phyloP scores from a whole-genome alignment of 2,888 invertebrate species.

The Marronus borbonicus region DNA sequence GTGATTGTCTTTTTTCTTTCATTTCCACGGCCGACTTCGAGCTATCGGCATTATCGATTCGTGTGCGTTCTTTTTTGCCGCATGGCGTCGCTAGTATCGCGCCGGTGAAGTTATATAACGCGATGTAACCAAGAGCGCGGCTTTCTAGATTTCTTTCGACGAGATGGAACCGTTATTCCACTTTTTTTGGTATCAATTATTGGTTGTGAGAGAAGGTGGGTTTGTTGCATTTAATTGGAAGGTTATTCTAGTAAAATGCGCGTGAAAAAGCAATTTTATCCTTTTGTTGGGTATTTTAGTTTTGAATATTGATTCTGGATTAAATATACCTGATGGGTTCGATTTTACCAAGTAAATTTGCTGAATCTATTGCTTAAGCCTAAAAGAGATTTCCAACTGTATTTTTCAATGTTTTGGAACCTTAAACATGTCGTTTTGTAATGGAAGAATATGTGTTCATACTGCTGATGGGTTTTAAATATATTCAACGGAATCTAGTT shows the following conservation, averaged over 20 bases:
- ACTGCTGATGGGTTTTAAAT: too few species aligned
- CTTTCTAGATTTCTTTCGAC: slow-evolving; percentile 14
- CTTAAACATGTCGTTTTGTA: too few species aligned
- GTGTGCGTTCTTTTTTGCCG: slow-evolving; percentile 2
- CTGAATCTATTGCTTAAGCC: too few species aligned
- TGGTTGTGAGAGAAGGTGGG: background rate
- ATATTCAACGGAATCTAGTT: too few species aligned
- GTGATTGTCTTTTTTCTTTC: slow-evolving; percentile 20
- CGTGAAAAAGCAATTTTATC: background rate
- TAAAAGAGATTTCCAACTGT: too few species aligned
- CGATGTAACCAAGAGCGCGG: background rate
- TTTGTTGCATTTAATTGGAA: too few species aligned
- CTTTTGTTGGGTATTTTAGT: background rate
- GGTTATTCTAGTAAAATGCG: too few species aligned
- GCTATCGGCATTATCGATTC: slow-evolving; percentile 12
- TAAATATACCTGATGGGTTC: too few species aligned
- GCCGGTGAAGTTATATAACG: slow-evolving; percentile 2
- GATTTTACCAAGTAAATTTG: too few species aligned
- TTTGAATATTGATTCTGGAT: background rate
- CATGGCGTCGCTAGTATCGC: slow-evolving; percentile 1
- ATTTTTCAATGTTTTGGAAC: too few species aligned
- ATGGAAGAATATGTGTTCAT: too few species aligned
- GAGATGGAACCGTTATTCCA: background rate
- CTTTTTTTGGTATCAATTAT: slow-evolving; percentile 13
- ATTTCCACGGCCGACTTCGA: background rate